Percentiles rank a stretch among this genome's conserved stretches.
Evolutionary conservation across 2,797 vertebrate species (phyloP).

Genomic region (Aselliscus stoliczkanus): DNA sequence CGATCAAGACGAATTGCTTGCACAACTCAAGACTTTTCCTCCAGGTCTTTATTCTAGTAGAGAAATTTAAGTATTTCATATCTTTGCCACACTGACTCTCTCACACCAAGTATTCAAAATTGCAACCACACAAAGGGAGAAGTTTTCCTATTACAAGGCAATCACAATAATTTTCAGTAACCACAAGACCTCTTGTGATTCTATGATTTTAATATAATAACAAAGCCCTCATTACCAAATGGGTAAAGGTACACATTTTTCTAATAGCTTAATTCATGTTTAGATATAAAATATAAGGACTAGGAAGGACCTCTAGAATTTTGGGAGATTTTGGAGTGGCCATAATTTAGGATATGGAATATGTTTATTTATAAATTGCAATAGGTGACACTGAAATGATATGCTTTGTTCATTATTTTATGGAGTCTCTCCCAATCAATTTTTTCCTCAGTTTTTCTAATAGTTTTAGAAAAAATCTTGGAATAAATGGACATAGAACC

Average conservation of each 20-base stretch:
- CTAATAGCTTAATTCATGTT: neutral
- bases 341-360: neutral
- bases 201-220: constrained; percentile 41
- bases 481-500: neutral
- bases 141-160: constrained; percentile 27
- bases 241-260: constrained; percentile 48
- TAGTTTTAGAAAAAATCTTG: neutral
- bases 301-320: neutral
- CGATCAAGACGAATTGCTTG: neutral
- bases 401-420: neutral
- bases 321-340: neutral
- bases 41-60: constrained; percentile 11
- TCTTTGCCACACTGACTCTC: constrained; percentile 26
- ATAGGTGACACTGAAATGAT: neutral
- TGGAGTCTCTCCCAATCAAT: neutral
- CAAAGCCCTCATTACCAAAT: neutral
- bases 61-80: constrained; percentile 24
- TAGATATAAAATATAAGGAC: neutral
- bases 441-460: neutral
- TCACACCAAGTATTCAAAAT: constrained; percentile 39
- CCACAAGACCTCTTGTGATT: constrained; percentile 31
- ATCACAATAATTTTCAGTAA: constrained; percentile 37
- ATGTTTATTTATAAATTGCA: neutral
- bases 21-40: constrained; percentile 17
- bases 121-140: constrained; percentile 35